These are phyloP conservation scores for Acinonyx jubatus DNA, from an alignment of 2,113 vertebrate genomes.

Conservation along the genomic window DNA sequence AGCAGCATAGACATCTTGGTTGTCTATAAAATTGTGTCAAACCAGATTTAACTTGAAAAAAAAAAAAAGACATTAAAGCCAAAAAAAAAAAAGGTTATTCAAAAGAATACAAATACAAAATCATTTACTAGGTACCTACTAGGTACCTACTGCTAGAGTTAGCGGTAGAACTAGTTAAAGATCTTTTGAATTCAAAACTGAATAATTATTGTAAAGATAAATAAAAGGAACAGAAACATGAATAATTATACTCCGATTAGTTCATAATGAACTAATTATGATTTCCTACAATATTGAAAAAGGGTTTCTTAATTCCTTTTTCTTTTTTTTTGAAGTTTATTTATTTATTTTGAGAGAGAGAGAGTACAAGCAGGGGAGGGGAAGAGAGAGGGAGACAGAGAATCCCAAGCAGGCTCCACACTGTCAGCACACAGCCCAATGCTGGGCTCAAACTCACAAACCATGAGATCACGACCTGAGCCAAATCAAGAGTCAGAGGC, in stretches of 20 bases:
- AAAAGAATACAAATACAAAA: constrained; percentile 4
- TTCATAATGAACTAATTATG: background rate
- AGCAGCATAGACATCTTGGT: background rate
- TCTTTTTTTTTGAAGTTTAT: too few species aligned
- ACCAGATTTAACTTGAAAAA: background rate
- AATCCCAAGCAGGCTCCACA: too few species aligned
- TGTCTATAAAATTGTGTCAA: background rate
- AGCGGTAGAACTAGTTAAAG: background rate
- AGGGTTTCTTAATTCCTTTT: background rate
- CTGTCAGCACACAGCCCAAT: too few species aligned
- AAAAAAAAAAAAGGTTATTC: background rate
- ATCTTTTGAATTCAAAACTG: background rate
- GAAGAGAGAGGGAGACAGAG: too few species aligned
- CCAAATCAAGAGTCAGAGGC: too few species aligned
- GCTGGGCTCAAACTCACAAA: too few species aligned
- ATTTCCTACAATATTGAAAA: background rate
- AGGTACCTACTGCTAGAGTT: background rate
- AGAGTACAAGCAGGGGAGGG: too few species aligned
- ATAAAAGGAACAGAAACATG: background rate
- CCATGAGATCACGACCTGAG: too few species aligned
- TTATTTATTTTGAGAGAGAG: too few species aligned
- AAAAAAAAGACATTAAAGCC: background rate
- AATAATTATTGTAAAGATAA: constrained; percentile 1
- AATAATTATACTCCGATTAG: background rate
- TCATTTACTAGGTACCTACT: background rate